Conservation (phyloP, 2,888 invertebrate genomes). For the Hypercompe scribonia region DNA sequence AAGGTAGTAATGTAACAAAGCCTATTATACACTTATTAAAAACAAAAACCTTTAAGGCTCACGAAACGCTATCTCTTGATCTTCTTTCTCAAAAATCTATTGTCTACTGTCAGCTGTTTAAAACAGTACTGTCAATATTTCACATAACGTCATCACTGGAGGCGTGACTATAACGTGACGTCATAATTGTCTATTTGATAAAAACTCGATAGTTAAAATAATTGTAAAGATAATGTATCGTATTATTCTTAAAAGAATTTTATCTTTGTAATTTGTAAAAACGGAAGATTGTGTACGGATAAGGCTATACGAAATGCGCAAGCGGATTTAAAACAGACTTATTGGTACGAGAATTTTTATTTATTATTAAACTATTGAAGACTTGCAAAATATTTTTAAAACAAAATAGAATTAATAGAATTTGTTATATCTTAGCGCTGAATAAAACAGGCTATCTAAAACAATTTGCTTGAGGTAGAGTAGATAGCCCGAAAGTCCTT, state of each 20-base stretch:
- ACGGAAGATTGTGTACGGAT: not conserved
- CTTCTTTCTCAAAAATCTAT: no score
- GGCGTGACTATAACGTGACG: conserved; percentile 37
- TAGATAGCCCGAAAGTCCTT: no score
- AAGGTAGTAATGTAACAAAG: no score
- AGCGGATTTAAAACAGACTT: not conserved
- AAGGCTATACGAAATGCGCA: not conserved
- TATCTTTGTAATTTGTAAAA: conserved; percentile 5
- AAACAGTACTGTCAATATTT: not conserved
- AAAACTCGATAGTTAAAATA: not conserved
- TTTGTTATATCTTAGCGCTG: no score
- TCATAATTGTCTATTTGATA: conserved; percentile 22
- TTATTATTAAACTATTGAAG: not conserved
- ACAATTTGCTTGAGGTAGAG: no score
- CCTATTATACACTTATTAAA: no score
- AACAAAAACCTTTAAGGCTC: no score
- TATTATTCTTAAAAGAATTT: conserved; percentile 4
- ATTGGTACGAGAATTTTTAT: not conserved
- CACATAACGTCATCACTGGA: conserved; percentile 38
- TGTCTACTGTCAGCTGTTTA: not conserved
- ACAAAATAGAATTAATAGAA: no score
- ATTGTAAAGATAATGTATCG: not conserved
- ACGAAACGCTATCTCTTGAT: no score
- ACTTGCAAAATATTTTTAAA: no score
- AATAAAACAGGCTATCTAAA: no score